Percentiles rank a stretch among this genome's conserved stretches.
phyloP scores from a whole-genome alignment of 2,797 vertebrate species.

The Loris lydekkerianus region DNA sequence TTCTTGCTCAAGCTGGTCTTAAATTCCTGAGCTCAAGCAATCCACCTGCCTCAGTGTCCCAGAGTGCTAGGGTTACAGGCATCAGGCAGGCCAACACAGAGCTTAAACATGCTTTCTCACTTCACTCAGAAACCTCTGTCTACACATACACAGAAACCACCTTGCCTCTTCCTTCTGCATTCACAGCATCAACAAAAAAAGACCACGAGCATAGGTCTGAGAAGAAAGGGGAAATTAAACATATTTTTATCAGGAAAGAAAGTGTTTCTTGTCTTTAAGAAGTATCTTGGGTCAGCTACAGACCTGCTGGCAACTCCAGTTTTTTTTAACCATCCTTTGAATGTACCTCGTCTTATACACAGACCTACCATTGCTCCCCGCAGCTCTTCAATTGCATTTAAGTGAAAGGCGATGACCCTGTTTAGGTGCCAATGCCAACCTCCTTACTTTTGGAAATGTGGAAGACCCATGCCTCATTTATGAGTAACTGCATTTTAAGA shows the following conservation, averaged over 20 bases:
- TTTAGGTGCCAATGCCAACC: not conserved
- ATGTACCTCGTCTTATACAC: not conserved
- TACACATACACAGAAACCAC: not conserved
- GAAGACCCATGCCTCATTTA: constrained; percentile 45
- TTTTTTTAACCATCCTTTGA: not conserved
- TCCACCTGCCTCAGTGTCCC: too few species aligned
- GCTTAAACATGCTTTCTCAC: not conserved
- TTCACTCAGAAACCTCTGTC: not conserved
- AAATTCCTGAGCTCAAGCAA: too few species aligned
- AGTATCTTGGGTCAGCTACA: not conserved
- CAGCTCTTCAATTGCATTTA: not conserved
- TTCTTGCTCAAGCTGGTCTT: too few species aligned
- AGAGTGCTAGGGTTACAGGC: too few species aligned
- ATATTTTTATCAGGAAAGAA: constrained; percentile 19
- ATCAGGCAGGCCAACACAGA: not conserved
- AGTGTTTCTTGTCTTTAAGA: not conserved
- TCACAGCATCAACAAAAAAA: not conserved
- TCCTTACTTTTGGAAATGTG: constrained; percentile 8
- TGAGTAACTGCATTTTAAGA: constrained; percentile 45
- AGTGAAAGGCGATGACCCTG: not conserved
- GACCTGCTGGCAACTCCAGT: not conserved
- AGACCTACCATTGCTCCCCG: not conserved
- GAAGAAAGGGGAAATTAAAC: constrained; percentile 10
- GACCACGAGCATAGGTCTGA: not conserved
- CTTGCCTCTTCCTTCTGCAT: not conserved